Evolutionary conservation across 2,113 vertebrate genomes (phyloP).

Genomic region (Dryoscopus gambensis): DNA sequence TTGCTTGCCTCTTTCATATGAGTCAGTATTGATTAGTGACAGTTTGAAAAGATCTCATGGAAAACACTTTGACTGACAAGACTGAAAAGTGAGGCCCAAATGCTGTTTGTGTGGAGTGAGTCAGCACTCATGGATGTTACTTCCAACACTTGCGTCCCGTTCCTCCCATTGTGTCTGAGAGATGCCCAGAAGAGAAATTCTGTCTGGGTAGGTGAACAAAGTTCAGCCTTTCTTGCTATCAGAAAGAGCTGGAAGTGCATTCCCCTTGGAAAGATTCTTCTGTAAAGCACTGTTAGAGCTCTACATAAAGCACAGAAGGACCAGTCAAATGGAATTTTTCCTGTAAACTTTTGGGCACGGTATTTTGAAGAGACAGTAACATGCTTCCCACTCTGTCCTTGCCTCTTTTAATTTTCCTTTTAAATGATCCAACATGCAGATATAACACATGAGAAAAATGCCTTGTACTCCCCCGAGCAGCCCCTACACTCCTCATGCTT

Average conservation of each 20-base stretch:
- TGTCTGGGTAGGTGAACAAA: neutral
- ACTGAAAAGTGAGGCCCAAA: neutral
- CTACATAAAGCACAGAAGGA: neutral
- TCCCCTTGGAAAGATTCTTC: neutral
- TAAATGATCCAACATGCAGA: neutral
- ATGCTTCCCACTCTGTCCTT: conserved; percentile 10
- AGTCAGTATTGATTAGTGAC: neutral
- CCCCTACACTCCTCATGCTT: neutral
- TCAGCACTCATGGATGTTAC: neutral
- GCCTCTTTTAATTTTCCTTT: conserved; percentile 2
- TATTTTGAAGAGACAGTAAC: neutral
- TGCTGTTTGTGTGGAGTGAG: neutral
- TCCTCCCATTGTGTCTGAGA: neutral
- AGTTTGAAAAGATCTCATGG: neutral
- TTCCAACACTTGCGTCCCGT: neutral
- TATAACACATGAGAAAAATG: neutral
- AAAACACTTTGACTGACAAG: neutral
- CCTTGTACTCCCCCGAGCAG: neutral
- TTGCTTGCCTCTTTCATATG: neutral
- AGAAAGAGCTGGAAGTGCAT: neutral
- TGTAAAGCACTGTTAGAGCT: neutral
- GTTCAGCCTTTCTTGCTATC: neutral
- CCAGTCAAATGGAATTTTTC: neutral
- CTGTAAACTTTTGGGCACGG: neutral
- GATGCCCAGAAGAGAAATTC: neutral